Evolutionary conservation across 2,888 invertebrate species (phyloP), one percentile per base, ranked within the genome.

Genomic region (Bembecia ichneumoniformis): DNA sequence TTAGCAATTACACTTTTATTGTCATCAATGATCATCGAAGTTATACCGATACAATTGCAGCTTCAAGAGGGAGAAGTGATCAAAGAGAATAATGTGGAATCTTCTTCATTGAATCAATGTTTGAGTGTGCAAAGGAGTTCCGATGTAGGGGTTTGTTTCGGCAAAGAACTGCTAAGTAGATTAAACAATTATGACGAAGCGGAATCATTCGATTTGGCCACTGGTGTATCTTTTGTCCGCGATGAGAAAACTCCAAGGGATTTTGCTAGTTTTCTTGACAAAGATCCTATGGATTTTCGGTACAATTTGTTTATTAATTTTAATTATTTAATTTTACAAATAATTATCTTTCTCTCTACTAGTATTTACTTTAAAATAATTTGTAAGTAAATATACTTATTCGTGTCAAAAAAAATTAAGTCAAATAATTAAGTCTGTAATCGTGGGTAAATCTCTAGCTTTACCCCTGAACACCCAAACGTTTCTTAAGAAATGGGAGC

Each of bases 271-370:
- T 90, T 92, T 54, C 82, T 92, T 56, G 93, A 93, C 61, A 91
- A 91, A 54, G 92, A 94, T 79, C 93, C 94, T 0, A 89, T 91
- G 66, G 92, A 93, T 78, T 91, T 93, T 53, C 89, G 92, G 89
- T 93, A 88, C 66, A 47, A 55, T 43, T 46, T 45, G 7, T 45
- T 45, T 28, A 3, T 28, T 28, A 13, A 3, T 36, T 40, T 13
- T 40, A 13, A 40, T 40, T 3, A 28, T 28, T 7, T 7, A 28
- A 28, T 9, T 28, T 28, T 28, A 28, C 28, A 28, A 28, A 7
- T 28, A 28, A 28, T 28, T 28, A 28, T 28, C 2, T 9, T 28
- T 28, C 28, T 28, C 9, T 9, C 7, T 28, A 7, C 0, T 5
- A 7, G 7, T 20, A 7, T 5, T 28, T 2, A 7, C 20, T 28